Evolutionary conservation across 2,888 invertebrate genomes (phyloP).

Genomic region (Gandaritis pyraliata): DNA sequence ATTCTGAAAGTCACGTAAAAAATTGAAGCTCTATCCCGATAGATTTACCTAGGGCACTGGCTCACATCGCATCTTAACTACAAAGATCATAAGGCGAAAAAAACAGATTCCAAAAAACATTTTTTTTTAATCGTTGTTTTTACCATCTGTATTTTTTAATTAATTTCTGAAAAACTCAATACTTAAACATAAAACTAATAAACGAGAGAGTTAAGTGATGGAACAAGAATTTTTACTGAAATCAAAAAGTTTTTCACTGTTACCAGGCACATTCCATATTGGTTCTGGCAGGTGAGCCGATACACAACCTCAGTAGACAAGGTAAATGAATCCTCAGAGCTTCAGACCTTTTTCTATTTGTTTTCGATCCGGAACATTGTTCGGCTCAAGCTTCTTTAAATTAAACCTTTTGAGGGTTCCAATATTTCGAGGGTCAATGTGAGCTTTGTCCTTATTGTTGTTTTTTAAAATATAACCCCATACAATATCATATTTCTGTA

Average conservation of each 20-base stretch:
- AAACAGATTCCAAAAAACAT: too few relatives aligned
- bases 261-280: constrained; percentile 1
- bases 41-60: constrained; percentile 12
- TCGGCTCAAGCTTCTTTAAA: constrained; percentile 23
- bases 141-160: too few relatives aligned
- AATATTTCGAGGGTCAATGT: constrained; percentile 9
- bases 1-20: constrained; percentile 30
- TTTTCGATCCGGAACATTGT: constrained; percentile 33
- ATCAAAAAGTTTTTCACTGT: too few relatives aligned
- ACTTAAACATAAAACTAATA: too few relatives aligned
- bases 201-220: too few relatives aligned
- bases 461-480: neutral
- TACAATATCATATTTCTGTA: too few relatives aligned
- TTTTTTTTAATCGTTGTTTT: too few relatives aligned
- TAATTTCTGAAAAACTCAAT: too few relatives aligned
- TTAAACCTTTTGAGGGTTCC: constrained; percentile 15
- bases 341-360: constrained; percentile 30
- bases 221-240: too few relatives aligned
- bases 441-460: constrained; percentile 4
- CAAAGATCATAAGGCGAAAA: too few relatives aligned
- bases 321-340: constrained; percentile 26
- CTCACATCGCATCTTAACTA: neutral
- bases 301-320: constrained; percentile 17
- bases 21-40: constrained; percentile 21
- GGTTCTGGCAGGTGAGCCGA: constrained; percentile 10